phyloP scores from a whole-genome alignment of 2,797 vertebrate genomes.

The Eurystomus glaucurus region DNA sequence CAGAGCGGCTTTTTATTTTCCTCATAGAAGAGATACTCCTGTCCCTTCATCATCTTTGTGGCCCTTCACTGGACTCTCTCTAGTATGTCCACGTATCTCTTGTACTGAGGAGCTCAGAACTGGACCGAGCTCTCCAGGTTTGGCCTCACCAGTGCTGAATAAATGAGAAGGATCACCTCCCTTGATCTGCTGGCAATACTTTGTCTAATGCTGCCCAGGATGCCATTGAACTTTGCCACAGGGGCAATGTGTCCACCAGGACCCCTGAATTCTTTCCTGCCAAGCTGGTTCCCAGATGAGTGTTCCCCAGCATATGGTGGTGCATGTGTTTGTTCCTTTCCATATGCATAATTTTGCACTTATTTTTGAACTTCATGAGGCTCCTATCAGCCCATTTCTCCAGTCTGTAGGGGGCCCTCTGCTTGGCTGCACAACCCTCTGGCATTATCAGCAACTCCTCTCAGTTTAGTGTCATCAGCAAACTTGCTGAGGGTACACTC shows the following conservation, averaged over 20 bases:
- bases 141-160: neutral
- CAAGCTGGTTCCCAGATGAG: neutral
- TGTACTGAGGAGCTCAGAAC: neutral
- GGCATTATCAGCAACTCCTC: neutral
- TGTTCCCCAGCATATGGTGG: neutral
- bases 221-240: no score
- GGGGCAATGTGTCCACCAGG: neutral
- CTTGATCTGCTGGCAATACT: no score
- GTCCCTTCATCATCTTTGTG: neutral
- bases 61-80: neutral
- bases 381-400: neutral
- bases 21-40: neutral
- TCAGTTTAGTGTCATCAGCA: no score
- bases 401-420: neutral
- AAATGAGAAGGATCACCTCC: neutral
- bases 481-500: neutral
- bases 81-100: neutral
- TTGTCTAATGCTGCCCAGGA: no score
- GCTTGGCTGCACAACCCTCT: neutral
- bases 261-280: neutral
- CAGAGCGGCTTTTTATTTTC: neutral
- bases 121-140: neutral
- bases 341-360: neutral
- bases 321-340: neutral
- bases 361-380: neutral